Conservation (phyloP, 1,140 invertebrate genomes). For the Brachionus plicatilis region DNA sequence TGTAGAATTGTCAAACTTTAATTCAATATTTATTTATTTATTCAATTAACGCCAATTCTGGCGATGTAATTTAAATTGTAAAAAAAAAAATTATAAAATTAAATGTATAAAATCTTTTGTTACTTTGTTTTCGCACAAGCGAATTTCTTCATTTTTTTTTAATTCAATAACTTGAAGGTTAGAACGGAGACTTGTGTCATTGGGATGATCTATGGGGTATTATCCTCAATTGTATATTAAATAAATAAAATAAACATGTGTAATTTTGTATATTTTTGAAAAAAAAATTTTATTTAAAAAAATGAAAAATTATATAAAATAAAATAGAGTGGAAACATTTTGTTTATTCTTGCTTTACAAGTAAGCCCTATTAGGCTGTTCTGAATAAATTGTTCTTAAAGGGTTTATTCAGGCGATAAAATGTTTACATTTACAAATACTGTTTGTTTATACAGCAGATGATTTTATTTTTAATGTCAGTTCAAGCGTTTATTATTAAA, state of each 20-base stretch:
- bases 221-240: too few relatives aligned
- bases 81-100: too few relatives aligned
- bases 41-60: too few relatives aligned
- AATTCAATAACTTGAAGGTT: too few relatives aligned
- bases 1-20: neutral
- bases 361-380: neutral
- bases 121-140: too few relatives aligned
- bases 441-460: neutral
- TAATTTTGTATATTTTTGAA: neutral
- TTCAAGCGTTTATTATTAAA: neutral
- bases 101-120: too few relatives aligned
- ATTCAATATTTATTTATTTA: too few relatives aligned
- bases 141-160: too few relatives aligned
- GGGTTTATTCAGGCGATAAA: neutral
- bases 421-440: neutral
- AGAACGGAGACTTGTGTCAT: too few relatives aligned
- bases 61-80: too few relatives aligned
- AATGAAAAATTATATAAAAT: neutral
- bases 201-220: too few relatives aligned
- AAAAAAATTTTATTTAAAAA: neutral
- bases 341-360: neutral
- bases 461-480: conserved; percentile 13
- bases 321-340: neutral
- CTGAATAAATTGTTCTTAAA: neutral
- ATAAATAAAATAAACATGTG: neutral